Evolutionary conservation across 2,113 vertebrate species (phyloP), one percentile per base, ranked within the genome.

Genomic region (Tenebrosternarchus preto): DNA sequence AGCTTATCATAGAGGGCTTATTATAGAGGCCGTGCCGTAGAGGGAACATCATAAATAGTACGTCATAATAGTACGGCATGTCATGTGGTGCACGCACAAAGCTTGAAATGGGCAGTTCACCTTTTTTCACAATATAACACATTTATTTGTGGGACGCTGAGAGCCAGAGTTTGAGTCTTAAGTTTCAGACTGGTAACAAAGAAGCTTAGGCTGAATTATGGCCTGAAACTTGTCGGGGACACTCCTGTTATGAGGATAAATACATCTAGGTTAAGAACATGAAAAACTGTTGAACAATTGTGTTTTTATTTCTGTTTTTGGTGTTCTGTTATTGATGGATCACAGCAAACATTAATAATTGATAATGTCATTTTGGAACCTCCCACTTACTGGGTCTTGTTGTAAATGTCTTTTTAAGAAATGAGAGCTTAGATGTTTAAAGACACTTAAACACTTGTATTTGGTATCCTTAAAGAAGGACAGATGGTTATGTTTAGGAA

Each of bases 401-500:
- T 36, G 17, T 36, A 11, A 25, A 61, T 27, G 46, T 31, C 29
- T 39, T 63, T 43, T 3, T 69, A 29, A 60, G 76, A 39, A 22
- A 39, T 56, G 36, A 71, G 29, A 76, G n/a, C 39, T 73, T 33
- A 72, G 4, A 5, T 24, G 60, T 56, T 57, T 73, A 33, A 57
- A 59, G 19, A 11, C 19, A 46, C 53, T 43, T 33, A 31, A 79
- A 33, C 17, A 39, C 19, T 59, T 70, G 27, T 78, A 36, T 64
- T 67, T 60, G 56, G 4, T 77, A 73, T 76, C 57, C 69, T 66
- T 80, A 9, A 15, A 64, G 43, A 56, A 78, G 33, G 53, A 24
- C 75, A 81, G 53, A 75, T 43, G 36, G 24, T 57, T 68, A 16
- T 66, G 20, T 70, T 60, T 69, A 67, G 31, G 43, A 53, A 69